Evolutionary conservation across 2,888 invertebrate species (phyloP).

Genomic region (Tetragonisca angustula): DNA sequence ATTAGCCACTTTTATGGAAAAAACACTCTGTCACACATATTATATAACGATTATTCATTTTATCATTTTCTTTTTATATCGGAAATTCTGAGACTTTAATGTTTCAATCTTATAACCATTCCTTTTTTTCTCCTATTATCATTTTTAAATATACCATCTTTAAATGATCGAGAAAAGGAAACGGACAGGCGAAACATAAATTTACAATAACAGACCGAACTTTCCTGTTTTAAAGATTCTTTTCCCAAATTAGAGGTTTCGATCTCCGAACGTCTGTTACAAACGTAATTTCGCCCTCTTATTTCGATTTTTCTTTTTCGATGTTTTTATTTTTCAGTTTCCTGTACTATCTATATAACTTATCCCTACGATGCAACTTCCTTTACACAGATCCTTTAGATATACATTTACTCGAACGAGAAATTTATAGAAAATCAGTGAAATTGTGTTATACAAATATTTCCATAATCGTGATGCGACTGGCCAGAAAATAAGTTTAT

Average conservation of each 20-base stretch:
- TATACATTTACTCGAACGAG: too few relatives aligned
- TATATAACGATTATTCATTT: neutral
- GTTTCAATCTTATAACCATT: neutral
- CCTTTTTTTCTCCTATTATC: neutral
- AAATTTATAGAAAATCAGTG: too few relatives aligned
- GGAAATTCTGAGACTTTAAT: neutral
- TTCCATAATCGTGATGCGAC: too few relatives aligned
- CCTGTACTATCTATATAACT: too few relatives aligned
- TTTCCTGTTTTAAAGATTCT: neutral
- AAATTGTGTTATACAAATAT: too few relatives aligned
- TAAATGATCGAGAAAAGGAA: neutral
- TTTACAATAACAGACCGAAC: slow-evolving; percentile 15
- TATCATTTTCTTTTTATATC: slow-evolving; percentile 8
- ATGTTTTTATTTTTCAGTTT: too few relatives aligned
- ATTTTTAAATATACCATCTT: neutral
- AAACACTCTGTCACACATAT: slow-evolving; percentile 1
- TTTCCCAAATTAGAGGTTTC: slow-evolving; percentile 13
- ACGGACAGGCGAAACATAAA: neutral
- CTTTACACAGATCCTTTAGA: too few relatives aligned
- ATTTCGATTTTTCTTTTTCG: neutral
- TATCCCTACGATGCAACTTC: too few relatives aligned
- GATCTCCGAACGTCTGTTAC: neutral
- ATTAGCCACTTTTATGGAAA: slow-evolving; percentile 4
- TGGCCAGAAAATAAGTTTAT: too few relatives aligned
- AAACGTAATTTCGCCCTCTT: neutral